phyloP scores from a whole-genome alignment of 2,888 invertebrate genomes.

The Drosophila conformis region DNA sequence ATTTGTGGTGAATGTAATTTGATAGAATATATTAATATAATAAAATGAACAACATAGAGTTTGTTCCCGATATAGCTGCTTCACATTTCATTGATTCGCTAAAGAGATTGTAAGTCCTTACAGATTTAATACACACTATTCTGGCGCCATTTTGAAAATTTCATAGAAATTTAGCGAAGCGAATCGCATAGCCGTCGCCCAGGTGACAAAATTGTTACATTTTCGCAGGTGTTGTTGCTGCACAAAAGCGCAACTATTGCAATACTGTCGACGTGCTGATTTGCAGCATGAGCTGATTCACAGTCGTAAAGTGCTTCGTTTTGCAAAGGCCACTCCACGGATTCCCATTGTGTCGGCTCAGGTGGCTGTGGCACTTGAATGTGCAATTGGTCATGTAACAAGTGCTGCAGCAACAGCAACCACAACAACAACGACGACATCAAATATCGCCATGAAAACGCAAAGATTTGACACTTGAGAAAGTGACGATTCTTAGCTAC shows the following conservation, averaged over 20 bases:
- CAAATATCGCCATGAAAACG: slow-evolving; percentile 35
- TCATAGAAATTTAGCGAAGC: slow-evolving; percentile 13
- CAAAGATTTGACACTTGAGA: slow-evolving; percentile 72
- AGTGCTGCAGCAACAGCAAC: slow-evolving; percentile 34
- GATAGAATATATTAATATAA: neutral
- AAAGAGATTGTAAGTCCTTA: neutral
- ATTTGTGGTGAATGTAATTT: neutral
- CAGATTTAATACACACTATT: neutral
- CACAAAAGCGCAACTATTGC: slow-evolving; percentile 1
- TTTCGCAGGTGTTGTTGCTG: neutral
- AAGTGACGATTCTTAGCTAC: slow-evolving; percentile 48
- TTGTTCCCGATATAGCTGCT: neutral
- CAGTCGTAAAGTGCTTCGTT: slow-evolving; percentile 28
- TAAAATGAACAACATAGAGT: neutral
- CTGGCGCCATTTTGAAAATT: neutral
- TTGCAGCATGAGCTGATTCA: slow-evolving; percentile 30
- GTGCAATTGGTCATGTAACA: slow-evolving; percentile 76
- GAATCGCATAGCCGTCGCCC: slow-evolving; percentile 40
- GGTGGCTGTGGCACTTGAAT: slow-evolving; percentile 59
- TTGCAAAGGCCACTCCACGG: slow-evolving; percentile 19
- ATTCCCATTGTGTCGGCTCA: slow-evolving; percentile 46
- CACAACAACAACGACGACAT: slow-evolving; percentile 22
- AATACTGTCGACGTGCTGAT: slow-evolving; percentile 49
- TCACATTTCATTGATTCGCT: neutral
- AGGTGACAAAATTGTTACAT: slow-evolving; percentile 38